Evolutionary conservation across 2,888 invertebrate species (phyloP).

Genomic region (Linnaemya vulpina): DNA sequence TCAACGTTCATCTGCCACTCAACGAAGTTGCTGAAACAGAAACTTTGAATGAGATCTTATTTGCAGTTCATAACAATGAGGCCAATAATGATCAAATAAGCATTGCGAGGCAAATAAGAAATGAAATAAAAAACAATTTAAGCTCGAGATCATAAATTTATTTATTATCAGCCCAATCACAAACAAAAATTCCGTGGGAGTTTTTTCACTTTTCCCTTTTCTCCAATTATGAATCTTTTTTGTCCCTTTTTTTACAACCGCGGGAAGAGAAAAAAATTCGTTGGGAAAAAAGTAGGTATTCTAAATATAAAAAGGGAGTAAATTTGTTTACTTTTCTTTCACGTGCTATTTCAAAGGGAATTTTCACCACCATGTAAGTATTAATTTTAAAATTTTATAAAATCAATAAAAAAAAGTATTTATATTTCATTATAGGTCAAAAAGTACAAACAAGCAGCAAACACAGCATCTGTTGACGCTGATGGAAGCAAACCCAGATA

Average conservation of each 20-base stretch:
- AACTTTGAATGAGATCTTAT: too few relatives aligned
- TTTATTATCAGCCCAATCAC: constrained; percentile 16
- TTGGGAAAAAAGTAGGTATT: background rate
- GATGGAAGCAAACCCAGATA: constrained; percentile 37
- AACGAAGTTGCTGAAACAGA: too few relatives aligned
- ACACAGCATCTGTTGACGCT: constrained; percentile 9
- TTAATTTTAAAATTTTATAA: background rate
- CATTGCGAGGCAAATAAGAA: too few relatives aligned
- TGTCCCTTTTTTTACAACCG: background rate
- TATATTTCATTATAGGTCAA: background rate
- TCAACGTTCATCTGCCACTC: too few relatives aligned
- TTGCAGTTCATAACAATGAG: too few relatives aligned
- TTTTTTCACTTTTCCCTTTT: constrained; percentile 10
- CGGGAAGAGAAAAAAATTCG: constrained; percentile 4
- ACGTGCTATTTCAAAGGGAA: background rate
- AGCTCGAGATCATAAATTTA: too few relatives aligned
- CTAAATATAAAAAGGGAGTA: background rate
- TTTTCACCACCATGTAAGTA: background rate
- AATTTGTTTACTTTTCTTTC: background rate
- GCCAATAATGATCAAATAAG: too few relatives aligned
- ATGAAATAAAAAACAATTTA: too few relatives aligned
- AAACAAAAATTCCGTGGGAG: constrained; percentile 16
- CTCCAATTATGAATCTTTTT: background rate
- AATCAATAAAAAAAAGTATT: background rate
- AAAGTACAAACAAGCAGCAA: constrained; percentile 43